These are phyloP conservation scores for Peromyscus aztecus DNA, from an alignment of 2,797 vertebrate genomes.

Conservation along the genomic window DNA sequence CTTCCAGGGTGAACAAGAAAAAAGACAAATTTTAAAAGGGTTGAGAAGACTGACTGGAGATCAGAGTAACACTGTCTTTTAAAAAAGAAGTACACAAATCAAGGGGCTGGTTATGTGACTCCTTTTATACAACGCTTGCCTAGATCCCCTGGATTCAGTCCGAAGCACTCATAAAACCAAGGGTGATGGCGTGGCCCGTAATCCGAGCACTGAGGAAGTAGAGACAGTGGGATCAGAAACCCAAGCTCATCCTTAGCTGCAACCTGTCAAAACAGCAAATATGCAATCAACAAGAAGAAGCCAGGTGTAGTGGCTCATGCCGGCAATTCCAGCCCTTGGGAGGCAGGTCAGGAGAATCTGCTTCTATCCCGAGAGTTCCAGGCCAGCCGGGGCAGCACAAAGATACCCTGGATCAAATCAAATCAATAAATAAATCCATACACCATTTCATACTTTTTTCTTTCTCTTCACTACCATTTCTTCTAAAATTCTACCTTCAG, in stretches of 20 bases:
- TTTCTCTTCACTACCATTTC: not conserved
- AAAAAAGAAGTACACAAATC: not conserved
- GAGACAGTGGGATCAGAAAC: not conserved
- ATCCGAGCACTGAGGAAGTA: not conserved
- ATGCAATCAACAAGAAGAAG: too few relatives aligned
- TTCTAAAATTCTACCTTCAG: conserved; percentile 25
- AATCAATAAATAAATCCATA: not conserved
- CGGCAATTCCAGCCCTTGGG: not conserved
- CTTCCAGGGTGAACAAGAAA: not conserved
- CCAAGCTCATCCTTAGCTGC: not conserved
- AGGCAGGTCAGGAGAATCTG: not conserved
- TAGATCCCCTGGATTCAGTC: not conserved
- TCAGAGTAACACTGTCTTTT: not conserved
- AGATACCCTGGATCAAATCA: not conserved
- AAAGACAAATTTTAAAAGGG: not conserved
- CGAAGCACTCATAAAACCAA: not conserved
- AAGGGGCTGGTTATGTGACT: not conserved
- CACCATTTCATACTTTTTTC: not conserved
- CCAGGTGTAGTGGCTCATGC: not conserved
- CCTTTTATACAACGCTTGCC: not conserved
- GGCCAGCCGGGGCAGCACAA: not conserved
- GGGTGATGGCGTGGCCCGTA: not conserved
- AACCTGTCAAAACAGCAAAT: not conserved
- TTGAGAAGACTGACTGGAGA: not conserved
- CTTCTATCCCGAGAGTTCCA: not conserved